Percentiles rank a stretch among this genome's conserved stretches.
Evolutionary conservation across 2,888 invertebrate species (phyloP).

Genomic region (Cerceris ruficornis): DNA sequence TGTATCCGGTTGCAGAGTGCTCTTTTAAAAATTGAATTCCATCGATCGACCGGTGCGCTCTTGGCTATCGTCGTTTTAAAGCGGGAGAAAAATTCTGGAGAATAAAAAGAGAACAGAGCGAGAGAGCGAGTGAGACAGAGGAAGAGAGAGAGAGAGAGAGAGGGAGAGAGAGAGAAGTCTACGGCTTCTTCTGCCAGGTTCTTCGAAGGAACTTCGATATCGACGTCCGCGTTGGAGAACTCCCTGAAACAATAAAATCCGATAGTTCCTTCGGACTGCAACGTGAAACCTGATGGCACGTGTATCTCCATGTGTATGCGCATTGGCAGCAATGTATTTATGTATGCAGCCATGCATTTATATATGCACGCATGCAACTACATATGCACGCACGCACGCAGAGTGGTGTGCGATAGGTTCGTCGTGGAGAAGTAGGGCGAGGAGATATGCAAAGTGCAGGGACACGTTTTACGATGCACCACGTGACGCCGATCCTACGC

Average conservation of each 20-base stretch:
- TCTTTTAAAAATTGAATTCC: no score
- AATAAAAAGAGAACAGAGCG: no score
- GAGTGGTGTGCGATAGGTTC: constrained; percentile 26
- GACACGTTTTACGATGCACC: constrained; percentile 54
- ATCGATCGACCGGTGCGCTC: no score
- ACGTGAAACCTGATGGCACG: background rate
- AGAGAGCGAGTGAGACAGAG: no score
- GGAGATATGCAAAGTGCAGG: constrained; percentile 54
- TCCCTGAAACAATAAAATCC: constrained; percentile 6
- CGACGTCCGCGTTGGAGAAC: background rate
- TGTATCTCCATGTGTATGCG: background rate
- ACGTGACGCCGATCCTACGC: constrained; percentile 49
- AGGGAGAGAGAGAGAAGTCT: no score
- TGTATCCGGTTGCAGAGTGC: no score
- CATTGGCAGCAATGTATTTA: background rate
- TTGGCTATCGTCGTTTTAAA: no score
- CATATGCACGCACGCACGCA: constrained; percentile 28
- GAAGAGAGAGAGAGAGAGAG: no score
- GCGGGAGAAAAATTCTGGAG: no score
- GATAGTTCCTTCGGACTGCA: background rate
- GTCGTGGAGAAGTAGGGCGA: constrained; percentile 40
- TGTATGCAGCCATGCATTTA: background rate
- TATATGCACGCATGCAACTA: background rate
- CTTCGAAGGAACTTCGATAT: no score
- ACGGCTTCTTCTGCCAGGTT: no score